phyloP scores from a whole-genome alignment of 1,140 invertebrate species.

The Apolygus lucorum region DNA sequence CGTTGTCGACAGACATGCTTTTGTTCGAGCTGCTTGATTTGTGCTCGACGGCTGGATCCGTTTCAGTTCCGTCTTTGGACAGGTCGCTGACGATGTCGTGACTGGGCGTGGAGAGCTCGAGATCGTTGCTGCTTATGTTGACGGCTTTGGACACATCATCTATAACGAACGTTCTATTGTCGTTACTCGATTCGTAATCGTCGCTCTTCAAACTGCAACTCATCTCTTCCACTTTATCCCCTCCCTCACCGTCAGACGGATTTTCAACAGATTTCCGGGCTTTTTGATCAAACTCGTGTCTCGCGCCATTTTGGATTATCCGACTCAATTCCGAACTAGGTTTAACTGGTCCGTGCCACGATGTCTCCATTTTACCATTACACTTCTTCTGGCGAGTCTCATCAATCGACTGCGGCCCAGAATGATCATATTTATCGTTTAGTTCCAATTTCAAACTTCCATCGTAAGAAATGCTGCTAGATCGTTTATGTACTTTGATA shows the following conservation, averaged over 20 bases:
- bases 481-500: constrained; percentile 46
- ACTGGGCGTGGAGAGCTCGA: constrained; percentile 30
- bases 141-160: constrained; percentile 32
- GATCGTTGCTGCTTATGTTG: constrained; percentile 28
- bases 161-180: constrained; percentile 30
- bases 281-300: constrained; percentile 25
- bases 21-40: constrained; percentile 25
- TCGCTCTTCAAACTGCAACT: constrained; percentile 29
- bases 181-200: constrained; percentile 27
- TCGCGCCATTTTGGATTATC: constrained; percentile 26
- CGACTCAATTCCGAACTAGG: constrained; percentile 28
- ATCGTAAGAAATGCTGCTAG: constrained; percentile 48
- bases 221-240: constrained; percentile 25
- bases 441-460: constrained; percentile 29
- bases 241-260: constrained; percentile 17
- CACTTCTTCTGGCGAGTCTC: background rate
- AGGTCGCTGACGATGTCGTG: constrained; percentile 29
- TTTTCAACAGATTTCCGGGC: constrained; percentile 1
- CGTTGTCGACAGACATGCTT: constrained; percentile 17
- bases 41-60: constrained; percentile 24
- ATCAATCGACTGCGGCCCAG: constrained; percentile 18
- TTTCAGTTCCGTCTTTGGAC: constrained; percentile 31
- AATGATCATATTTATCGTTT: constrained; percentile 15
- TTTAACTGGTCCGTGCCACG: constrained; percentile 32
- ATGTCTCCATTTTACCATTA: constrained; percentile 24